Evolutionary conservation across 2,888 invertebrate genomes (phyloP).

Genomic region (Cantharis flavilabris): DNA sequence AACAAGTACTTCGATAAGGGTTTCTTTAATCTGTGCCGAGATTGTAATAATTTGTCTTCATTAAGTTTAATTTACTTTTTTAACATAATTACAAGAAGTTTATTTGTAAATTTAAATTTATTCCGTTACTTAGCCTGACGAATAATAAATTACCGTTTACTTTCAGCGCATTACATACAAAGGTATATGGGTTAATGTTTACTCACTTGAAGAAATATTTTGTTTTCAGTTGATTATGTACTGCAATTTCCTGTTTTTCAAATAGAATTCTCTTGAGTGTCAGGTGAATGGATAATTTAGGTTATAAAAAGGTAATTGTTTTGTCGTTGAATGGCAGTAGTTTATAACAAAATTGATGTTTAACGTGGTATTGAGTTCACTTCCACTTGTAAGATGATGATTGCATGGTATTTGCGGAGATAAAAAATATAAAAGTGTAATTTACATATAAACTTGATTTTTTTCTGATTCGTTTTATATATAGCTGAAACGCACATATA

Average conservation of each 20-base stretch:
- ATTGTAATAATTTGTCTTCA: not conserved
- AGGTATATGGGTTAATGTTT: not conserved
- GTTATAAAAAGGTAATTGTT: not conserved
- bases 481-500: not conserved
- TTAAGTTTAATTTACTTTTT: not conserved
- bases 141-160: not conserved
- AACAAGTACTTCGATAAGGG: not conserved
- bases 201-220: not conserved
- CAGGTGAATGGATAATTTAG: not conserved
- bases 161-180: not conserved
- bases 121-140: not conserved
- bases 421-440: not conserved
- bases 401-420: not conserved
- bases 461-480: constrained; percentile 2
- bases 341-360: not conserved
- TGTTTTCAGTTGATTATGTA: not conserved
- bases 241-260: not conserved
- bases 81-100: not conserved
- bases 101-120: not conserved
- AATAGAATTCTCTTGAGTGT: not conserved
- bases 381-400: not conserved
- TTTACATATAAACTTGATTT: constrained; percentile 2
- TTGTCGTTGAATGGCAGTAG: not conserved
- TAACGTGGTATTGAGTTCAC: not conserved
- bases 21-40: not conserved